A percentile compares a stretch with the other conserved stretches of the same genome.
phyloP scores from a whole-genome alignment of 2,888 invertebrate genomes.

The Oscheius sp. region DNA sequence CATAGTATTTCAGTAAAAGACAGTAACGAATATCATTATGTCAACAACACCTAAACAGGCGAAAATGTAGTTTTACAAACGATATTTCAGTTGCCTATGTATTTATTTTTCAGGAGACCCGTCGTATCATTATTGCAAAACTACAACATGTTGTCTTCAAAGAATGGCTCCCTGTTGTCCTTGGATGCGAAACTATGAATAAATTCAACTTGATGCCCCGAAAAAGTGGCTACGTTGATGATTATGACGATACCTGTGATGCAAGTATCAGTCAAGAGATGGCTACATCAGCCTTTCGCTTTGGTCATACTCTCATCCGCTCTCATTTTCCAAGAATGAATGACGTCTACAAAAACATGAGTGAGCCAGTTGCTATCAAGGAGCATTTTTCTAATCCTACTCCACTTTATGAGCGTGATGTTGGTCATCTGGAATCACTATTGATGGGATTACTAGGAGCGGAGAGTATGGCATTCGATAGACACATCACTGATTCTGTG shows the following conservation, averaged over 20 bases:
- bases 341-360: slow-evolving; percentile 47
- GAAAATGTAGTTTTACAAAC: not conserved
- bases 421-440: slow-evolving; percentile 69
- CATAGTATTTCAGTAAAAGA: too few relatives aligned
- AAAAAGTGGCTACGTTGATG: slow-evolving; percentile 72
- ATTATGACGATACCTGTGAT: slow-evolving; percentile 79
- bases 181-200: slow-evolving; percentile 84
- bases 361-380: slow-evolving; percentile 41
- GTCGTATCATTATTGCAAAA: slow-evolving; percentile 72
- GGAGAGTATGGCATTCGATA: slow-evolving; percentile 66
- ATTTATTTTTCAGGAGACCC: slow-evolving; percentile 69
- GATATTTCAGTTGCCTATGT: not conserved
- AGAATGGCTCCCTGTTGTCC: slow-evolving; percentile 79
- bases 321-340: slow-evolving; percentile 78
- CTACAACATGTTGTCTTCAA: slow-evolving; percentile 75
- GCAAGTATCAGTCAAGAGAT: slow-evolving; percentile 85
- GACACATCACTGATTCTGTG: slow-evolving; percentile 65
- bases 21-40: not conserved
- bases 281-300: slow-evolving; percentile 78
- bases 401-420: slow-evolving; percentile 60
- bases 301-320: slow-evolving; percentile 81
- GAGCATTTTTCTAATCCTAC: slow-evolving; percentile 64
- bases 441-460: slow-evolving; percentile 69
- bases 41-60: not conserved
- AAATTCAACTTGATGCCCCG: slow-evolving; percentile 85